phyloP scores from a whole-genome alignment of 2,888 invertebrate species.

The Panopea generosa region DNA sequence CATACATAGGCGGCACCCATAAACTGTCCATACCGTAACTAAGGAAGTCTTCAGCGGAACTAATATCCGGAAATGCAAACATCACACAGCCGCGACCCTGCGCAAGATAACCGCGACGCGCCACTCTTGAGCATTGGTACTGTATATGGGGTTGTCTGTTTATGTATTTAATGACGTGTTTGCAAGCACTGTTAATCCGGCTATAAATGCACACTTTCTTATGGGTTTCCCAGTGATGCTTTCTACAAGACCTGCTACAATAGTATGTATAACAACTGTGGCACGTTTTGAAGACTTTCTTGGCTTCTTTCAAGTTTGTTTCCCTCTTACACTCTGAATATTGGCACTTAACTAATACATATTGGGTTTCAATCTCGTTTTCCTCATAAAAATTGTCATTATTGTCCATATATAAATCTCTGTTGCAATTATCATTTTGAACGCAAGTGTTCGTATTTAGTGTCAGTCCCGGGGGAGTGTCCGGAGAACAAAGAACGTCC shows the following conservation, averaged over 20 bases:
- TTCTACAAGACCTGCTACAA: slow-evolving; percentile 95
- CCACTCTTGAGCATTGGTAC: slow-evolving; percentile 92
- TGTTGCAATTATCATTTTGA: slow-evolving; percentile 5
- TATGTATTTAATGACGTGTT: slow-evolving; percentile 87
- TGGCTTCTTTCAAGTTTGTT: slow-evolving; percentile 89
- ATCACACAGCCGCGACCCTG: slow-evolving; percentile 96
- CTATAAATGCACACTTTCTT: slow-evolving; percentile 94
- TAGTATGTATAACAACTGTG: slow-evolving; percentile 98
- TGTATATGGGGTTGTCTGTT: slow-evolving; percentile 85
- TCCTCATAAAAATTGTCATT: slow-evolving; percentile 31
- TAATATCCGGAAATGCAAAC: slow-evolving; percentile 94
- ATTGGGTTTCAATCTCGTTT: slow-evolving; percentile 48
- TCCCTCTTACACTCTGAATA: slow-evolving; percentile 82
- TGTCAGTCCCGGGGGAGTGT: slow-evolving; percentile 42
- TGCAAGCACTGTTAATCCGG: slow-evolving; percentile 94
- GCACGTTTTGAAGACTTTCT: slow-evolving; percentile 94
- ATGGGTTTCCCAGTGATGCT: slow-evolving; percentile 97
- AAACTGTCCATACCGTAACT: slow-evolving; percentile 90
- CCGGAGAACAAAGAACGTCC: slow-evolving; percentile 40
- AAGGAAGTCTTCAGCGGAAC: slow-evolving; percentile 93
- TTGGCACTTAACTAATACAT: slow-evolving; percentile 72
- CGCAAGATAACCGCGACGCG: slow-evolving; percentile 92
- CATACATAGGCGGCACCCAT: slow-evolving; percentile 92
- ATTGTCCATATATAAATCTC: slow-evolving; percentile 9
- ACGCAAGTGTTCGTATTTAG: slow-evolving; percentile 6